Conservation (phyloP, 1,140 invertebrate species). For the Eciton burchellii region DNA sequence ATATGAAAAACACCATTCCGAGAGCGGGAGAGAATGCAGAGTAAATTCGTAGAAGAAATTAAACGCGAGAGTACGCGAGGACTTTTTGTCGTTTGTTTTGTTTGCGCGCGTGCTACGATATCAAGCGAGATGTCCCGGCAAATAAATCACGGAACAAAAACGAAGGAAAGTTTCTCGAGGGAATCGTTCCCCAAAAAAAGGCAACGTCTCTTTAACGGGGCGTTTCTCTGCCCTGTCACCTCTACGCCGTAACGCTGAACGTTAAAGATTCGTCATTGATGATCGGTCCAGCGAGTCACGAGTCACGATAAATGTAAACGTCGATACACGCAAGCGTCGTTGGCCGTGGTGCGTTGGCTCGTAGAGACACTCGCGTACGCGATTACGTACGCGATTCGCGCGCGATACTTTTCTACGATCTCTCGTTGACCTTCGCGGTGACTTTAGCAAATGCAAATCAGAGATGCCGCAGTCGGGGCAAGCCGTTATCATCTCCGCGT, state of each 20-base stretch:
- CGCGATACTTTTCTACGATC: constrained; percentile 20
- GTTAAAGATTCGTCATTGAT: too few species aligned
- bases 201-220: neutral
- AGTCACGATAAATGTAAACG: too few species aligned
- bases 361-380: neutral
- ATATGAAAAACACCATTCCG: constrained; percentile 66
- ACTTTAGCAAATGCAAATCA: constrained; percentile 52
- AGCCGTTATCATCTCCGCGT: constrained; percentile 47
- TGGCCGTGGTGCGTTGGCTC: too few species aligned
- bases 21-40: constrained; percentile 28
- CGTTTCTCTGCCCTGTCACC: too few species aligned
- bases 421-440: constrained; percentile 38
- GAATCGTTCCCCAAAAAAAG: neutral
- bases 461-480: constrained; percentile 1
- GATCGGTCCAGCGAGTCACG: too few species aligned
- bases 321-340: too few species aligned
- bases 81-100: neutral
- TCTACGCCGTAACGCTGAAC: too few species aligned
- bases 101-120: constrained; percentile 18
- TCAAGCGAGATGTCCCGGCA: constrained; percentile 32
- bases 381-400: neutral
- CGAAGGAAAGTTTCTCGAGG: constrained; percentile 19
- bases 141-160: constrained; percentile 20
- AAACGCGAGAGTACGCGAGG: constrained; percentile 34
- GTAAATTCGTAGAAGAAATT: constrained; percentile 62